Evolutionary conservation across 2,113 vertebrate species (phyloP).

Genomic region (Suricata suricatta): DNA sequence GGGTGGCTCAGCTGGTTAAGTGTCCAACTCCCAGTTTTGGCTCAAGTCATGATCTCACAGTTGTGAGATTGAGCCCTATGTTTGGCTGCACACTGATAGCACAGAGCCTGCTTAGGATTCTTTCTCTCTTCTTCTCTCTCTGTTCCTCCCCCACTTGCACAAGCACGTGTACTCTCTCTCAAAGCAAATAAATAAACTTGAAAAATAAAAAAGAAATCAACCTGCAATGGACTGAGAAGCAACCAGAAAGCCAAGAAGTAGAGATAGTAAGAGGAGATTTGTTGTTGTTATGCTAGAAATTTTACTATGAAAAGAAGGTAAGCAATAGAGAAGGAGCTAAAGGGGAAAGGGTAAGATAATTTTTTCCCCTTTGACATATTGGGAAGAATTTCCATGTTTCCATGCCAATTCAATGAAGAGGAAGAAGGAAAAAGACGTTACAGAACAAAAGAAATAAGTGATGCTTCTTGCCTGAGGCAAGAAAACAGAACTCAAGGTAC

Average conservation of each 20-base stretch:
- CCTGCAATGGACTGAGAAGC: not conserved
- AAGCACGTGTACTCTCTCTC: too few relatives aligned
- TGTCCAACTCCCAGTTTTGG: too few relatives aligned
- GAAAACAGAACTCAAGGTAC: constrained; percentile 5
- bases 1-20: too few relatives aligned
- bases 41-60: too few relatives aligned
- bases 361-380: not conserved
- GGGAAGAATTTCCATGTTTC: constrained; percentile 20
- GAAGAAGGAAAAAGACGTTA: constrained; percentile 39
- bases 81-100: too few relatives aligned
- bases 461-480: not conserved
- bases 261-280: not conserved
- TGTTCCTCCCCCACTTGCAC: too few relatives aligned
- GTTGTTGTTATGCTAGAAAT: constrained; percentile 46
- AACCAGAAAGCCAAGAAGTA: constrained; percentile 2
- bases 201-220: not conserved
- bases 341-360: not conserved
- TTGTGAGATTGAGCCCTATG: too few relatives aligned
- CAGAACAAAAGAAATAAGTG: not conserved
- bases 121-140: too few relatives aligned
- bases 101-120: too few relatives aligned
- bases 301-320: constrained; percentile 22
- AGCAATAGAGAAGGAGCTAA: not conserved
- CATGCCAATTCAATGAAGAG: not conserved
- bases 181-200: too few relatives aligned